Percentiles rank a stretch among this genome's conserved stretches.
These are phyloP conservation scores for Paradisaea rubra DNA, from an alignment of 2,113 vertebrate genomes.

Conservation along the genomic window DNA sequence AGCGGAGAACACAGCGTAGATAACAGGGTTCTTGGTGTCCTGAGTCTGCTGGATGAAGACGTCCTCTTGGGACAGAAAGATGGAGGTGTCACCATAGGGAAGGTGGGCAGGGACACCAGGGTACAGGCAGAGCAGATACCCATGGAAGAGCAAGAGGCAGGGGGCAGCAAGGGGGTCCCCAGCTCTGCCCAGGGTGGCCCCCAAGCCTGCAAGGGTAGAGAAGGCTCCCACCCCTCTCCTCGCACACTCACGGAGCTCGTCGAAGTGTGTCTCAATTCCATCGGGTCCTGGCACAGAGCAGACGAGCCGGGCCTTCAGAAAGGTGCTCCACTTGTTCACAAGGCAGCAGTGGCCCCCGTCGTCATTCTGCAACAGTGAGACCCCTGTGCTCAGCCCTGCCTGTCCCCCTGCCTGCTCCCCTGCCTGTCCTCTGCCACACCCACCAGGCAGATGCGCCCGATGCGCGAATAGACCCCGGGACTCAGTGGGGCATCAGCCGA, in stretches of 20 bases:
- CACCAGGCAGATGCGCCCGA: slow-evolving; percentile 96
- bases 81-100: not conserved
- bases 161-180: not conserved
- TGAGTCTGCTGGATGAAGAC: slow-evolving; percentile 97
- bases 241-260: slow-evolving; percentile 88
- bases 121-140: not conserved
- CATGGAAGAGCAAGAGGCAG: not conserved
- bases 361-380: slow-evolving; percentile 77
- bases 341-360: slow-evolving; percentile 96
- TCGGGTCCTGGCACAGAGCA: slow-evolving; percentile 91
- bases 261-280: slow-evolving; percentile 94
- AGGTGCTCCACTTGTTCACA: slow-evolving; percentile 99
- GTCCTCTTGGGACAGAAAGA: slow-evolving; percentile 80
- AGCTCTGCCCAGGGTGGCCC: not conserved
- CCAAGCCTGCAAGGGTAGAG: not conserved
- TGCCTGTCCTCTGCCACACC: not conserved
- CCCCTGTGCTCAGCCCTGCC: not conserved
- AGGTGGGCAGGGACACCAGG: not conserved
- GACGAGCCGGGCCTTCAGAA: slow-evolving; percentile 94
- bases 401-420: fast-evolving
- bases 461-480: slow-evolving; percentile 91
- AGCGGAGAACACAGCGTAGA: slow-evolving; percentile 93
- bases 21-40: slow-evolving; percentile 94
- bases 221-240: not conserved
- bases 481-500: slow-evolving; percentile 88